Conservation (phyloP, 2,113 vertebrate genomes). For the Nothocercus julius region DNA sequence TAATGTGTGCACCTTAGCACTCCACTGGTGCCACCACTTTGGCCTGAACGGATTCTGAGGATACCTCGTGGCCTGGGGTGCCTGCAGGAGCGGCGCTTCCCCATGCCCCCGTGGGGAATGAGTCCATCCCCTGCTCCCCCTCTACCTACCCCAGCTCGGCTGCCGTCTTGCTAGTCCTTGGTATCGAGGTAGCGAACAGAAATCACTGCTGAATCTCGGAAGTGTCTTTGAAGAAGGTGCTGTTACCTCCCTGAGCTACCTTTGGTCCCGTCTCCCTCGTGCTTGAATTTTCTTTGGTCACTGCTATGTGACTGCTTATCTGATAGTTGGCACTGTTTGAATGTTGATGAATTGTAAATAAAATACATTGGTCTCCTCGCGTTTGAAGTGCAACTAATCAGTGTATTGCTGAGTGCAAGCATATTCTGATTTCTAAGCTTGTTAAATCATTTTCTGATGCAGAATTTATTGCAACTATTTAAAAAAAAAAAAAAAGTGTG, state of each 20-base stretch:
- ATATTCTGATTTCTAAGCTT: neutral
- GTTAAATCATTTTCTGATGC: neutral
- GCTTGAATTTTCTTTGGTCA: neutral
- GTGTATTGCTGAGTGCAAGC: neutral
- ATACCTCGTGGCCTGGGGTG: fast-evolving
- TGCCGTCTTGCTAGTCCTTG: neutral
- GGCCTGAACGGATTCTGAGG: fast-evolving
- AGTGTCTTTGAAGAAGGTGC: neutral
- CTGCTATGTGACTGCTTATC: neutral
- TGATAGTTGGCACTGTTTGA: neutral
- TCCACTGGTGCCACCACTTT: neutral
- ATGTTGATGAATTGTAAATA: neutral
- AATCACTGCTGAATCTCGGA: neutral
- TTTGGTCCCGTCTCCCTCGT: neutral
- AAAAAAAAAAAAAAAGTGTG: neutral
- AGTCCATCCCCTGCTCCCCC: fast-evolving
- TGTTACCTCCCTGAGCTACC: neutral
- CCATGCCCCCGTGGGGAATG: neutral
- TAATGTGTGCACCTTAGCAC: too few species aligned
- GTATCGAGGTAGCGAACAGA: neutral
- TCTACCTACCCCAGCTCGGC: neutral
- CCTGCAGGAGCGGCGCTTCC: fast-evolving
- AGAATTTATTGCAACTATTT: neutral
- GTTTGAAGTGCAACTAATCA: neutral
- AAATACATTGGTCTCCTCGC: neutral